Evolutionary conservation across 1,140 invertebrate species (phyloP), one percentile per base, ranked within the genome.

Genomic region (Drosophila burlai): DNA sequence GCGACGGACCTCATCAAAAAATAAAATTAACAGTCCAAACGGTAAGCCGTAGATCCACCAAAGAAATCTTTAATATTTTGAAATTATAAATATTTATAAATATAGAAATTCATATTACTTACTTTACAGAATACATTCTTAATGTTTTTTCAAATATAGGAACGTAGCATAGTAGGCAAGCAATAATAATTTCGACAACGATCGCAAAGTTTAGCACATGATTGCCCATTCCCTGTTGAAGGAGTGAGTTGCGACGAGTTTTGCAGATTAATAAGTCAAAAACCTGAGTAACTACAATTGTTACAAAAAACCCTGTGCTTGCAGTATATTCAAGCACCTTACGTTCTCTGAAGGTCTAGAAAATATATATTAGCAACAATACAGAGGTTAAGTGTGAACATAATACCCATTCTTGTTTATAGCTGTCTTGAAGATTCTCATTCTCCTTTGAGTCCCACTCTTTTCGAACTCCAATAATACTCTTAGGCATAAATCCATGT

Each of bases 321-420:
- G 97, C 97, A 46, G 96, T 97, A 89, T 96, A 96, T 81, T 98
- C 95, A 24, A 98, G 92, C 31, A 94, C 94, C 94, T 97, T 98
- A 49, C 97, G 94, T 73, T 95, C 95, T n/a, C 94, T 82, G 82
- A 96, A 98, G 1, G 96, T 96, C 78, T 80, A 10, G n/a, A 61
- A 42, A 21, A 31, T 29, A 65, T 29, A 52, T 10, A 57, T 57
- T 24, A 29, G 50, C 16, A n/a, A 52, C 16, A 29, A 36, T 15
- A 1, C 24, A 55, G 21, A n/a, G 45, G 97, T 95, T 54, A 21
- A 15, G 7, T 3, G 5, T 24, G 24, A 9, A 10, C 1, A 66
- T 31, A 93, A 34, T 95, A 99, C 98, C 98, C 98, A 99, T 97
- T 99, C 98, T 94, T 99, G 98, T 83, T 98, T 98, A 93, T 98